These are phyloP conservation scores for Proteles cristata DNA, from an alignment of 2,113 vertebrate genomes.

Conservation along the genomic window DNA sequence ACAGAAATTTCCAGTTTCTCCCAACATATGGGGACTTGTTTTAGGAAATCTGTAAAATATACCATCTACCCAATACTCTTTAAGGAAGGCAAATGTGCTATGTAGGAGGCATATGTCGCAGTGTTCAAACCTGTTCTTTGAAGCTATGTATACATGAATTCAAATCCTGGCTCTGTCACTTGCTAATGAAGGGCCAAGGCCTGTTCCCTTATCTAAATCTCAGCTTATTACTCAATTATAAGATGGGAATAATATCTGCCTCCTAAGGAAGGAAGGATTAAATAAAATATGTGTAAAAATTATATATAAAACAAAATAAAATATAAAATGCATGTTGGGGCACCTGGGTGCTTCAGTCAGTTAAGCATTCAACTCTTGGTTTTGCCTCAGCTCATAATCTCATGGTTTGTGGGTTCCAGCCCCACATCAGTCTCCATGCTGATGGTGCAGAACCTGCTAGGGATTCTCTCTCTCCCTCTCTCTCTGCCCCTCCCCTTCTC, in stretches of 20 bases:
- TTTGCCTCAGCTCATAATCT: too few species aligned
- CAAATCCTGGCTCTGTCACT: neutral
- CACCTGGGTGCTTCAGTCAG: too few species aligned
- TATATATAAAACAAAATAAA: slow-evolving; percentile 2
- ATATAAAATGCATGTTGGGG: neutral
- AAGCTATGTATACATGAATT: neutral
- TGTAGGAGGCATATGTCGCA: neutral
- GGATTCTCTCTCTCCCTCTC: too few species aligned
- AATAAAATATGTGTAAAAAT: neutral
- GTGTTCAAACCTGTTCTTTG: neutral
- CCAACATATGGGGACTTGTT: neutral
- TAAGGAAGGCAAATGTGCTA: neutral
- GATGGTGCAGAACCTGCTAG: too few species aligned
- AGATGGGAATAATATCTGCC: neutral
- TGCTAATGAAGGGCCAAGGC: neutral
- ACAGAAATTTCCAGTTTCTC: neutral
- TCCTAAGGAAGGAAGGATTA: neutral
- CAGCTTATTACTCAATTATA: neutral
- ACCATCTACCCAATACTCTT: too few species aligned
- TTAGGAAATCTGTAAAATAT: slow-evolving; percentile 16
- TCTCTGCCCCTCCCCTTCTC: too few species aligned
- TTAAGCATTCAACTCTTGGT: too few species aligned
- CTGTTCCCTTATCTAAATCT: neutral
- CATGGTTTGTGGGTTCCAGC: too few species aligned
- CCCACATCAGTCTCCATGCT: too few species aligned